phyloP scores from a whole-genome alignment of 1,140 invertebrate species.

The Lordiphosa clarofinis region DNA sequence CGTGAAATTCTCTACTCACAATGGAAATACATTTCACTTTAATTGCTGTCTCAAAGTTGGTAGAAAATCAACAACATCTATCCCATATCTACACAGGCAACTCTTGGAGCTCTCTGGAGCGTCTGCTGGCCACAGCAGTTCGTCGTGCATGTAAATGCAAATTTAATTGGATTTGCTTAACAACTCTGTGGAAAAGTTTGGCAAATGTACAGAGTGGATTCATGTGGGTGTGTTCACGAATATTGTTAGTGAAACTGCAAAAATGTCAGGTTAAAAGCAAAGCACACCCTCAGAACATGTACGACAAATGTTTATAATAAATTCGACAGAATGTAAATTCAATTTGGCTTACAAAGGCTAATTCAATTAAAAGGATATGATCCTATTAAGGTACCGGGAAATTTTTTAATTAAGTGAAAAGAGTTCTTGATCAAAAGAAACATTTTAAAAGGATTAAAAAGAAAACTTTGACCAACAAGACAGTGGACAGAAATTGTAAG shows the following conservation, averaged over 20 bases:
- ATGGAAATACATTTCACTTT: too few relatives aligned
- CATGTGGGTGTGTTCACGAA: slow-evolving; percentile 5
- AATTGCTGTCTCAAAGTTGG: too few relatives aligned
- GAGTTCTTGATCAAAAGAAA: too few relatives aligned
- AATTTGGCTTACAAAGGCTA: background rate
- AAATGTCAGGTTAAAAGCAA: slow-evolving; percentile 4
- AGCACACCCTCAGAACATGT: slow-evolving; percentile 14
- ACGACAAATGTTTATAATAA: background rate
- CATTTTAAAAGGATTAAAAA: too few relatives aligned
- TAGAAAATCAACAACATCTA: too few relatives aligned
- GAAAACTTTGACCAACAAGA: too few relatives aligned
- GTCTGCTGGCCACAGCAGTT: background rate
- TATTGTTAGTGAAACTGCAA: slow-evolving; percentile 14
- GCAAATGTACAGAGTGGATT: background rate
- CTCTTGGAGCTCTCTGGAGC: background rate
- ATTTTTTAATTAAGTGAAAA: background rate
- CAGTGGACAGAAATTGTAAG: too few relatives aligned
- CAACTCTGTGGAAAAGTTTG: slow-evolving; percentile 30
- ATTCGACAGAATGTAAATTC: background rate
- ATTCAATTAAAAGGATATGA: background rate
- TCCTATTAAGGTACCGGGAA: too few relatives aligned
- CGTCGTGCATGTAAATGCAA: slow-evolving; percentile 37
- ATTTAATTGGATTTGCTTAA: slow-evolving; percentile 56
- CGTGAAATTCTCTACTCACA: background rate
- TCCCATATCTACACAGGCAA: background rate